phyloP scores from a whole-genome alignment of 2,113 vertebrate genomes.

The Pelvicachromis taeniatus region DNA sequence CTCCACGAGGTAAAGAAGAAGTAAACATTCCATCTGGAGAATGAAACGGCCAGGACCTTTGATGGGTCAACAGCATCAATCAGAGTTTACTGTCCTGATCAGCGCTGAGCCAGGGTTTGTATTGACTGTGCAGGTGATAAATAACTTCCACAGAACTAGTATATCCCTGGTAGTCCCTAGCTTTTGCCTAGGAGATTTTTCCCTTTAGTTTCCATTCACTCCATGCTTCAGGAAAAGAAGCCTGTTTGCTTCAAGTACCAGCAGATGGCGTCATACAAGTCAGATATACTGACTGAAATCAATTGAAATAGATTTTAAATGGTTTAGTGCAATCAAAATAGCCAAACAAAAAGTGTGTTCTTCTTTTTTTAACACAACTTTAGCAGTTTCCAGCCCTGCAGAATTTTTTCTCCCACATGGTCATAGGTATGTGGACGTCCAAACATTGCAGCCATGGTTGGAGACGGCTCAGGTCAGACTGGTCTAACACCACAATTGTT shows the following conservation, averaged over 20 bases:
- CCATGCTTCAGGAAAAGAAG: neutral
- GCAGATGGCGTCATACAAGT: conserved; percentile 39
- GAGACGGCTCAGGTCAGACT: neutral
- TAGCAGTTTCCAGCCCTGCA: neutral
- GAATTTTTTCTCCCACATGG: neutral
- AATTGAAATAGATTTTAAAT: neutral
- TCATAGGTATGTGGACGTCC: neutral
- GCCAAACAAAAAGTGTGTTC: neutral
- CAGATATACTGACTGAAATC: neutral
- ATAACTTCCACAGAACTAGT: conserved; percentile 17
- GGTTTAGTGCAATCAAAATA: neutral
- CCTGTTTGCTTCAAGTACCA: neutral
- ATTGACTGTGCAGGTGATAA: conserved; percentile 57
- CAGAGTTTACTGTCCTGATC: conserved; percentile 49
- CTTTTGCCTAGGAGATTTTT: neutral
- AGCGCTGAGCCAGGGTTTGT: conserved; percentile 46
- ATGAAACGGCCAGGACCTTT: conserved; percentile 7
- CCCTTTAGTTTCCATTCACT: neutral
- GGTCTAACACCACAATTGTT: neutral
- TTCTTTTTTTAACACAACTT: neutral
- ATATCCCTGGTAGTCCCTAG: conserved; percentile 3
- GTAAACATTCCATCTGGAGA: conserved; percentile 8
- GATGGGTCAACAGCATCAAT: conserved; percentile 45
- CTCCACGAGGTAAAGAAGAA: neutral
- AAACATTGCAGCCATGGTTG: neutral